Percentiles rank a stretch among this genome's conserved stretches.
Evolutionary conservation across 1,140 invertebrate genomes (phyloP).

Genomic region (Prorops nasuta): DNA sequence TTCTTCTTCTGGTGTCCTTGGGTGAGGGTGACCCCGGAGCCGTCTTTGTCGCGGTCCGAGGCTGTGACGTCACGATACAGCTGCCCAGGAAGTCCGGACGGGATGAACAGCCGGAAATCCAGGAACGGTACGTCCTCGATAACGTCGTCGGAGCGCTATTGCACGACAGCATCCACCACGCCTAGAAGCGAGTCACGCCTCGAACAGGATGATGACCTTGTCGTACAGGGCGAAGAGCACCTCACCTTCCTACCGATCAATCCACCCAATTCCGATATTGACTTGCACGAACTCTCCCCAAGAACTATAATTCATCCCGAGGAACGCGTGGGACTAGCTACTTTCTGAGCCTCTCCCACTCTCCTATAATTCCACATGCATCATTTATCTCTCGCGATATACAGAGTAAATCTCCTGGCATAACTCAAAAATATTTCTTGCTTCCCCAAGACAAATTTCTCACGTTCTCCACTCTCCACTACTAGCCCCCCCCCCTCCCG

Average conservation of each 20-base stretch:
- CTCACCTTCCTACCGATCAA: constrained; percentile 1
- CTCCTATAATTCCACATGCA: too few species aligned
- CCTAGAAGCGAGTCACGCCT: constrained; percentile 34
- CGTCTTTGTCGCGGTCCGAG: constrained; percentile 56
- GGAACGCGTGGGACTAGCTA: too few species aligned
- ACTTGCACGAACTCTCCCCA: constrained; percentile 13
- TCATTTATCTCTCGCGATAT: too few species aligned
- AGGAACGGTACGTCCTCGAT: constrained; percentile 65
- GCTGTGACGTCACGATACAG: constrained; percentile 69
- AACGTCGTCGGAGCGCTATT: constrained; percentile 34
- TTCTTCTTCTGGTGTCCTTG: constrained; percentile 82
- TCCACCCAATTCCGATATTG: constrained; percentile 14
- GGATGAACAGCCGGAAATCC: constrained; percentile 65
- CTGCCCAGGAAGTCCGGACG: constrained; percentile 69
- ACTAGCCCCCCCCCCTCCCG: too few species aligned
- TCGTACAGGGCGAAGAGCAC: constrained; percentile 6
- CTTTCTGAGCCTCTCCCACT: too few species aligned
- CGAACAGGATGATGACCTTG: constrained; percentile 4
- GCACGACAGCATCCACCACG: constrained; percentile 34
- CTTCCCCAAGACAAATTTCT: too few species aligned
- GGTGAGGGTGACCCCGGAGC: constrained; percentile 66
- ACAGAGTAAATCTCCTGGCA: too few species aligned
- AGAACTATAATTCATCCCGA: too few species aligned
- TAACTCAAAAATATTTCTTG: too few species aligned
- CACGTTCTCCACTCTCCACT: too few species aligned